Percentiles rank a stretch among this genome's conserved stretches.
Evolutionary conservation across 2,797 vertebrate genomes (phyloP).

Genomic region (Orientallactaga sibirica): DNA sequence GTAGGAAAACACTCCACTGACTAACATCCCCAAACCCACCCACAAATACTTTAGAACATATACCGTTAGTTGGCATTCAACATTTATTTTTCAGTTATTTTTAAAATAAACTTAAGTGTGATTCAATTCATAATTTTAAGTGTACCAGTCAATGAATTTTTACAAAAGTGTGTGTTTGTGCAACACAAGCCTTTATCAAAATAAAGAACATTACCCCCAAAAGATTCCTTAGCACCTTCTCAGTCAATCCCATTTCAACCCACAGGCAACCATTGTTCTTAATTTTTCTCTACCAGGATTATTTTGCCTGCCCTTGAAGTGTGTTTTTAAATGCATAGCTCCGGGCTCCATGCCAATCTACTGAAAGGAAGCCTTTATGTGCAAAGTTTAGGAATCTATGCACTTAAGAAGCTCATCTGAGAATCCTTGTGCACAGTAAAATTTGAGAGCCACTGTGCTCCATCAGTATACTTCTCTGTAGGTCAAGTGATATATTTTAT

Average conservation of each 20-base stretch:
- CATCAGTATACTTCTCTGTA: not conserved
- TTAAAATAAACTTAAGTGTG: not conserved
- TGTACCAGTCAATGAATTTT: not conserved
- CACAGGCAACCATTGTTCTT: conserved; percentile 48
- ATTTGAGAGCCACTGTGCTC: conserved; percentile 1
- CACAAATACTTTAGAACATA: not conserved
- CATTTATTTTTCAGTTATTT: conserved; percentile 26
- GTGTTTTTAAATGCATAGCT: conserved; percentile 33
- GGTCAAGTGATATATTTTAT: conserved; percentile 43
- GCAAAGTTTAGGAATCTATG: conserved; percentile 38
- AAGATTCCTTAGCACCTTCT: conserved; percentile 4
- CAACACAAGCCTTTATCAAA: conserved; percentile 17
- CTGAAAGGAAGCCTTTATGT: conserved; percentile 53
- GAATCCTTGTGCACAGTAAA: conserved; percentile 53
- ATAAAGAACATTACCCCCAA: not conserved
- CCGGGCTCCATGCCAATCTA: conserved; percentile 38
- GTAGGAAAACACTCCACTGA: too few species aligned
- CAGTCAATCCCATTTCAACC: not conserved
- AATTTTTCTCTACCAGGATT: conserved; percentile 43
- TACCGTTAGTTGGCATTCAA: not conserved
- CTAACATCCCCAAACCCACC: too few species aligned
- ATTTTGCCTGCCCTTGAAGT: conserved; percentile 54
- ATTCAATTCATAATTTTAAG: not conserved
- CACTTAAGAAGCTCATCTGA: conserved; percentile 50
- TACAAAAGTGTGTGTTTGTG: not conserved